phyloP scores from a whole-genome alignment of 2,113 vertebrate species.

The Melospiza melodia region DNA sequence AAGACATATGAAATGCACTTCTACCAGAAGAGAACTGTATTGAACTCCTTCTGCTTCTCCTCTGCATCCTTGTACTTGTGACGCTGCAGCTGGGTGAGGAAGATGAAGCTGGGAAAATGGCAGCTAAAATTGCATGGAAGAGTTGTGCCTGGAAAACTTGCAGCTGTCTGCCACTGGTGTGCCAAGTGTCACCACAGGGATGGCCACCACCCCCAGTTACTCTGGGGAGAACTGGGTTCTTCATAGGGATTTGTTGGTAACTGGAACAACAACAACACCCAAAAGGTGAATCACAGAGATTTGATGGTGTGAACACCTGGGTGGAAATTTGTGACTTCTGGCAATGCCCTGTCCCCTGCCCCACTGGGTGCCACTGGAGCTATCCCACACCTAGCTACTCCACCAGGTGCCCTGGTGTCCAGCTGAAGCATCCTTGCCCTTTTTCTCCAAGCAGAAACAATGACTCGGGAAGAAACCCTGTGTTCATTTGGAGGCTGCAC shows the following conservation, averaged over 20 bases:
- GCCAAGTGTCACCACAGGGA: background rate
- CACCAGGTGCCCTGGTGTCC: background rate
- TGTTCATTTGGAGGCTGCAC: background rate
- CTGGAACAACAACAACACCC: background rate
- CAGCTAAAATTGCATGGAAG: background rate
- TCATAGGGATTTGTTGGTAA: background rate
- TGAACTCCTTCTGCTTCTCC: background rate
- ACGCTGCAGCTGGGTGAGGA: background rate
- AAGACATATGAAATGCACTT: background rate
- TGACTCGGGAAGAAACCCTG: background rate
- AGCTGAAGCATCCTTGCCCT: background rate
- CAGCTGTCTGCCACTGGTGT: background rate
- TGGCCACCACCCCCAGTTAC: background rate
- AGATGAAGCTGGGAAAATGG: background rate
- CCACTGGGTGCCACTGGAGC: background rate
- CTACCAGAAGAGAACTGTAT: background rate
- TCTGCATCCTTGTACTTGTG: background rate
- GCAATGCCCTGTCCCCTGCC: background rate
- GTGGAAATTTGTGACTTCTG: background rate
- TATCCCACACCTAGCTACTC: background rate
- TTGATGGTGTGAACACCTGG: background rate
- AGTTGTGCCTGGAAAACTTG: background rate
- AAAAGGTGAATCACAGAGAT: background rate
- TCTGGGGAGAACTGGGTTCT: background rate
- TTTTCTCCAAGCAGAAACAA: background rate